phyloP scores from a whole-genome alignment of 1,140 invertebrate genomes.

The Platorchestia sp. region DNA sequence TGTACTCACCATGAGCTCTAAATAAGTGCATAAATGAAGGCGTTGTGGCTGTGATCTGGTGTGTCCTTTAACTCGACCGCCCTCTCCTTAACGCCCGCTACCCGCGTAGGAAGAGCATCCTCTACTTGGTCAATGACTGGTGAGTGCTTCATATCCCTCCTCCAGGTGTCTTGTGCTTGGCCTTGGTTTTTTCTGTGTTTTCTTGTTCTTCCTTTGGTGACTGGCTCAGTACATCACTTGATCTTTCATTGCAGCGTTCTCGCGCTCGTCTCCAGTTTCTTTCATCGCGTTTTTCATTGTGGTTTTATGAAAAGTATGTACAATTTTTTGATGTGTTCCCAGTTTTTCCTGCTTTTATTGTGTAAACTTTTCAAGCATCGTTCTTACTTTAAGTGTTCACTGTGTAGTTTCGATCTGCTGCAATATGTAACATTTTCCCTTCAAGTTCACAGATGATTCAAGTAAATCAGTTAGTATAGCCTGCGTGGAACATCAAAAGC shows the following conservation, averaged over 20 bases:
- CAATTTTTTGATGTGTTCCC: background rate
- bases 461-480: background rate
- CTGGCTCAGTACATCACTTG: background rate
- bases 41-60: background rate
- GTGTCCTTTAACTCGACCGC: constrained; percentile 10
- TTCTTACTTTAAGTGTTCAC: background rate
- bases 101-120: constrained; percentile 80
- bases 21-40: background rate
- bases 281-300: background rate
- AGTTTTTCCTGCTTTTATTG: background rate
- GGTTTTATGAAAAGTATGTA: background rate
- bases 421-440: background rate
- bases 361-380: background rate
- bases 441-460: background rate
- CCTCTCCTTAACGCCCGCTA: constrained; percentile 30
- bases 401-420: background rate
- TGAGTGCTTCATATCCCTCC: constrained; percentile 73
- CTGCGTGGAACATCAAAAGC: background rate
- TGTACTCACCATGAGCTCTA: background rate
- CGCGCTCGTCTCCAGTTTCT: background rate
- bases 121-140: constrained; percentile 88
- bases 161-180: background rate
- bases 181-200: background rate
- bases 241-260: background rate
- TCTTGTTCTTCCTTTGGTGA: background rate